Percentiles rank a stretch among this genome's conserved stretches.
Conservation (phyloP, 2,797 vertebrate species). For the Lacerta agilis region DNA sequence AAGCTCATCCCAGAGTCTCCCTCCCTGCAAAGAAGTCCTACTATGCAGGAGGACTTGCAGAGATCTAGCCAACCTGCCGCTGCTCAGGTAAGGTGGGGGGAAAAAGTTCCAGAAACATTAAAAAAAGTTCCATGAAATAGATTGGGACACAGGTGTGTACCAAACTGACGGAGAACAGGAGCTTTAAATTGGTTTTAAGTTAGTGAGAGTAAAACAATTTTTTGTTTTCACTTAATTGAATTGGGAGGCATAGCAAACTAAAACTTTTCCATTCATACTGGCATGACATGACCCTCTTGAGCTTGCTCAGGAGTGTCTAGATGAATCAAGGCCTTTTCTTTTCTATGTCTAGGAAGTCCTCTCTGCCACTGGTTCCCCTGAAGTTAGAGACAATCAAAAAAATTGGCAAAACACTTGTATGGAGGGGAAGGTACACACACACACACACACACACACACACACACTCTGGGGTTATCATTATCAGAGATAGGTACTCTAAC, state of each 20-base stretch:
- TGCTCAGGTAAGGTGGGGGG: constrained; percentile 70
- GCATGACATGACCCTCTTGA: background rate
- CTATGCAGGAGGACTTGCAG: constrained; percentile 72
- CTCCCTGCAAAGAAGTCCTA: constrained; percentile 66
- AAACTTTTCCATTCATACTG: background rate
- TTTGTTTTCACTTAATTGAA: constrained; percentile 24
- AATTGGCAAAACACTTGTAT: too few species aligned
- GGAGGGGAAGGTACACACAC: background rate
- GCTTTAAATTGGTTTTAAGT: constrained; percentile 20
- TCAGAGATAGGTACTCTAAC: too few species aligned
- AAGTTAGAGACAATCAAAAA: background rate
- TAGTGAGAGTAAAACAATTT: constrained; percentile 20
- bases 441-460: too few species aligned
- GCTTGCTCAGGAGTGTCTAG: background rate
- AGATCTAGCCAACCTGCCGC: constrained; percentile 69
- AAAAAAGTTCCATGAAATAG: background rate
- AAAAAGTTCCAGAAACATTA: background rate
- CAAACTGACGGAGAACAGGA: constrained; percentile 25
- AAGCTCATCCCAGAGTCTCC: constrained; percentile 74
- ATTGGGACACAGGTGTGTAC: background rate
- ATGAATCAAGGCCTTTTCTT: constrained; percentile 27
- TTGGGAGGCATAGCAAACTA: background rate
- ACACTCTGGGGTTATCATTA: too few species aligned
- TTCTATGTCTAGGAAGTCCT: constrained; percentile 69
- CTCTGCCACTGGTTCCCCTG: constrained; percentile 42